Evolutionary conservation across 1,140 invertebrate species (phyloP).

Genomic region (Caenorhabditis latens): DNA sequence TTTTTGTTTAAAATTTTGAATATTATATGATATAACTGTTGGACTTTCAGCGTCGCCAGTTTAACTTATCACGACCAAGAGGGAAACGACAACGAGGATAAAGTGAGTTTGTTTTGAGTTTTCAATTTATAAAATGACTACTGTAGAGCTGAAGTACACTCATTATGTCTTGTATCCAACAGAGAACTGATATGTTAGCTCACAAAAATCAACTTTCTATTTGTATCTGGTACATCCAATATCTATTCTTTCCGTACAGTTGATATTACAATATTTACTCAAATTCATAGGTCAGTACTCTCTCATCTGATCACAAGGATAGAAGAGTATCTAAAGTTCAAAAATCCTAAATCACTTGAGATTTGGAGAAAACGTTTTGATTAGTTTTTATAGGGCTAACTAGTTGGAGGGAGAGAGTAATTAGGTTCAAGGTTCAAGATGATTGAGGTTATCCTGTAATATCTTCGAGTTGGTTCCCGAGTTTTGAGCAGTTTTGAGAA

Average conservation of each 20-base stretch:
- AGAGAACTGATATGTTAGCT: neutral
- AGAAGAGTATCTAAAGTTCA: neutral
- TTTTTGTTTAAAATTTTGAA: neutral
- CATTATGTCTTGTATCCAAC: neutral
- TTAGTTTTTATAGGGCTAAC: neutral
- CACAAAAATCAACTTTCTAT: conserved; percentile 1
- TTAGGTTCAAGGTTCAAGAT: conserved; percentile 13
- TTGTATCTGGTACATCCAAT: conserved; percentile 2
- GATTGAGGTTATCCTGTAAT: neutral
- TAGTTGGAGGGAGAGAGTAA: neutral
- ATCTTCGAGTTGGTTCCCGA: too few species aligned
- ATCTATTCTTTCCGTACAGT: neutral
- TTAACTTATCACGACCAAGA: conserved; percentile 17
- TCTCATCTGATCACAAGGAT: conserved; percentile 20
- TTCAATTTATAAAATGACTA: neutral
- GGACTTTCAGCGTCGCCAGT: conserved; percentile 24
- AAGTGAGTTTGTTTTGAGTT: neutral
- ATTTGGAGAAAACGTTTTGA: neutral
- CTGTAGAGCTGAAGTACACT: neutral
- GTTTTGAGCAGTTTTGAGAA: too few species aligned
- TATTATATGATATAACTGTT: neutral
- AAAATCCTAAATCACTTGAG: neutral
- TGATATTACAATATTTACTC: neutral
- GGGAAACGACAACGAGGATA: conserved; percentile 18
- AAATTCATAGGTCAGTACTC: neutral